phyloP scores from a whole-genome alignment of 2,797 vertebrate species.

The Natrix natrix region DNA sequence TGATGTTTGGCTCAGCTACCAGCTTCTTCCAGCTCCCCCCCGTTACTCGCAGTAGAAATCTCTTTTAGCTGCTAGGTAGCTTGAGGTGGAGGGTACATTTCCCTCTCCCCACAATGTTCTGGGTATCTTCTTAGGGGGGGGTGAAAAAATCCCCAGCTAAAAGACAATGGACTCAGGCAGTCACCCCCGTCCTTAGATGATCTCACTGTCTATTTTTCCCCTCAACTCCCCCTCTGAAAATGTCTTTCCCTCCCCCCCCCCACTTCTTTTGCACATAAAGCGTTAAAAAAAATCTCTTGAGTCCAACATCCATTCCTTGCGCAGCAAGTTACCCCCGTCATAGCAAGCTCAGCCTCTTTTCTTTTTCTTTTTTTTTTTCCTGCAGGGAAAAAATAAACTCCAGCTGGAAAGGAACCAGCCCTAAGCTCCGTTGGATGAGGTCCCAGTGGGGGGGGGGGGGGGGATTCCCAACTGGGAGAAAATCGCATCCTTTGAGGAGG shows the following conservation, averaged over 20 bases:
- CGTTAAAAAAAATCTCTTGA: not conserved
- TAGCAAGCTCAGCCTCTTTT: constrained; percentile 42
- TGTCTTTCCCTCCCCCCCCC: not conserved
- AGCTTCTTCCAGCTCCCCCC: constrained; percentile 1
- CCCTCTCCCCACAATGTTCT: not conserved
- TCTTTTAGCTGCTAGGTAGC: constrained; percentile 8
- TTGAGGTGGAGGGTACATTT: not conserved
- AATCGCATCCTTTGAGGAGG: not conserved
- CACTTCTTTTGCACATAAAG: constrained; percentile 1
- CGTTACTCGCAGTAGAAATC: constrained; percentile 56
- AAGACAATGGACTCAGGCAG: not conserved
- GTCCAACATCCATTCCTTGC: constrained; percentile 10
- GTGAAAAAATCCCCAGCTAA: not conserved
- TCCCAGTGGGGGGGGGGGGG: not conserved
- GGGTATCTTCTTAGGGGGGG: not conserved
- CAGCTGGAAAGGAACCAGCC: not conserved
- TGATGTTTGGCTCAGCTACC: constrained; percentile 38
- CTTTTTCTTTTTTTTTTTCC: not conserved
- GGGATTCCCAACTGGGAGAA: not conserved
- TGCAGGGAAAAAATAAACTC: not conserved
- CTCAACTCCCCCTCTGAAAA: not conserved
- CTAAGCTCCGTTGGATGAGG: not conserved
- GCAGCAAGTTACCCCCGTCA: constrained; percentile 49
- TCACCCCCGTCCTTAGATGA: constrained; percentile 20
- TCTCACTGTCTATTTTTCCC: not conserved